Percentiles rank a stretch among this genome's conserved stretches.
These are phyloP conservation scores for Sterna hirundo DNA, from an alignment of 2,113 vertebrate species.

Conservation along the genomic window DNA sequence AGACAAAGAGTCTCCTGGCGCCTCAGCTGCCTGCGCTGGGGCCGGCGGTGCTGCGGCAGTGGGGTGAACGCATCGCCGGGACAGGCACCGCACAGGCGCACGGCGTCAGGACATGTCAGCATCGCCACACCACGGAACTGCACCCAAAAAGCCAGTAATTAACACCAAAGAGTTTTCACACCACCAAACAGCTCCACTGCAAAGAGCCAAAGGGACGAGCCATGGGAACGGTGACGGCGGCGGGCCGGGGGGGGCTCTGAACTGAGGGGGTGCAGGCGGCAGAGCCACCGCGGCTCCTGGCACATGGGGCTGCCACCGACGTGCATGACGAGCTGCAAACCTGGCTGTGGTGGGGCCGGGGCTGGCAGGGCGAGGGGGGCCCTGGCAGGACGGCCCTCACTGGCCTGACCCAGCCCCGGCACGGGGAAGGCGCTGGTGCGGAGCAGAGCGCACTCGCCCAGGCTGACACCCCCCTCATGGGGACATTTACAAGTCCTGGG, in stretches of 20 bases:
- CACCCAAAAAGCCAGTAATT: not conserved
- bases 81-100: accelerated
- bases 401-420: not conserved
- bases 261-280: not conserved
- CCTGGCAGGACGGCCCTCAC: not conserved
- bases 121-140: not conserved
- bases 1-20: not conserved
- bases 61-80: accelerated
- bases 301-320: not conserved
- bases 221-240: accelerated
- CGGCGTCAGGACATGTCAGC: accelerated
- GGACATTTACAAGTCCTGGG: not conserved
- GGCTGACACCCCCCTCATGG: not conserved
- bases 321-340: not conserved
- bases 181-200: not conserved
- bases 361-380: not conserved
- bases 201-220: not conserved
- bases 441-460: not conserved
- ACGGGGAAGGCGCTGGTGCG: accelerated
- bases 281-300: not conserved
- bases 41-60: accelerated
- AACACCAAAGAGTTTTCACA: not conserved
- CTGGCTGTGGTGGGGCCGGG: accelerated
- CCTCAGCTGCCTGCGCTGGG: not conserved
- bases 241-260: not conserved